Evolutionary conservation across 2,113 vertebrate genomes (phyloP), one percentile per base, ranked within the genome.

Genomic region (Telmatochromis sp.): DNA sequence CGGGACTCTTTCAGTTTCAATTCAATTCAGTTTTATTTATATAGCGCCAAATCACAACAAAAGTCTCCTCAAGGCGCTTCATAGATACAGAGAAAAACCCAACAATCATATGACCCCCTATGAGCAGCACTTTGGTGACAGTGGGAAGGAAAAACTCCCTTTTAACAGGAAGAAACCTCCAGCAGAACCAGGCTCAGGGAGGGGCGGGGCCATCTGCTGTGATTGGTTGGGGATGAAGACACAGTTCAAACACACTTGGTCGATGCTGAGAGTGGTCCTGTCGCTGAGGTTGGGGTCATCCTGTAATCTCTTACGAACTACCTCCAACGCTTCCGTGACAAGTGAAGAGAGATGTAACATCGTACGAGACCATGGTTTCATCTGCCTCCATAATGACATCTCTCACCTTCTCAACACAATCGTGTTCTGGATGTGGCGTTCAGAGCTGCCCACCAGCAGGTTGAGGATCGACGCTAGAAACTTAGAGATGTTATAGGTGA

Each of bases 391-490:
- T n/a, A 0, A n/a, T 51, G 50, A 5, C 9, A 3, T 51, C 50
- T 51, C 50, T 51, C 50, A n/a, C 5, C 50, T n/a, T 51, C 19
- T n/a, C 50, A 51, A 51, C 50, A n/a, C 0, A 51, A 1, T 51
- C 8, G 8, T 51, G 19, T n/a, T n/a, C 9, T 51, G 50, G 50
- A 51, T 51, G 50, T 51, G 50, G 50, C 10, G 50, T 10, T 51
- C 50, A 51, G 50, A 51, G 50, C 5, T 51, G 50, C 47, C 7
- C 0, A 19, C 47, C 47, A 50, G 4, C 47, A 0, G 17, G 0
- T 9, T 50, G 47, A 51, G 3, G 1, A 51, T 53, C 1, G 9
- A 0, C 0, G 3, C 50, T 0, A 53, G 50, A 53, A 53, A n/a
- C 50, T n/a, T 51, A 2, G 19, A 51, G 50, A 51, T 51, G 19